Evolutionary conservation across 2,797 vertebrate genomes (phyloP), one percentile per base, ranked within the genome.

Genomic region (Microchirus variegatus): DNA sequence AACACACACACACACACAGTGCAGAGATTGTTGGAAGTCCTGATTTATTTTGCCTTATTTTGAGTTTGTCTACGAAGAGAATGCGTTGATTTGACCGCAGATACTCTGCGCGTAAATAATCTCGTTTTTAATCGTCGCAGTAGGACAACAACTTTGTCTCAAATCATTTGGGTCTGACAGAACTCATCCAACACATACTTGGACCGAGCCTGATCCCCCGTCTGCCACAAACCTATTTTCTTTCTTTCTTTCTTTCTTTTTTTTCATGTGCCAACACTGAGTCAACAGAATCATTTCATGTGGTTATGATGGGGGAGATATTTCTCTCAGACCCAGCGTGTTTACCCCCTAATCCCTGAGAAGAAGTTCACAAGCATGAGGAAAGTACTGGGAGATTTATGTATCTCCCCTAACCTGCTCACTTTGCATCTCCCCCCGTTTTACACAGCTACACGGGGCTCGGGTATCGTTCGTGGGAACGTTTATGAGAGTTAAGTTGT

Each of bases 331-430:
- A 83, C 72, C 73, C 63, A 10, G 56, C 59, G 67, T 90, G 82
- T 88, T 90, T 90, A 77, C 78, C 54, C 70, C 55, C 49, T 86
- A 88, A 90, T 89, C 83, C 78, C 40, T 1, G 50, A 73, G 82
- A 77, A 81, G 70, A 85, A 84, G 76, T 81, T 85, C 81, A 85
- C 75, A 86, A 77, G 76, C 73, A 14, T n/a, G 70, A 82, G 72
- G 76, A 82, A 77, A 87, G 79, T 70, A 85, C 81, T 53, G 75
- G 66, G 71, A 82, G 86, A 75, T 88, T 84, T 75, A 82, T n/a
- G 63, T 70, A 51, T 65, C 81, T 80, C 73, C 73, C 63, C 61
- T 80, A 68, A 85, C 75, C 79, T 74, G 50, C 73, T 77, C 72
- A 59, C 36, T 70, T 73, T 64, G 63, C 65, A 64, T 14, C 53